phyloP scores from a whole-genome alignment of 2,888 invertebrate species.

The Dryocosmus kuriphilus region DNA sequence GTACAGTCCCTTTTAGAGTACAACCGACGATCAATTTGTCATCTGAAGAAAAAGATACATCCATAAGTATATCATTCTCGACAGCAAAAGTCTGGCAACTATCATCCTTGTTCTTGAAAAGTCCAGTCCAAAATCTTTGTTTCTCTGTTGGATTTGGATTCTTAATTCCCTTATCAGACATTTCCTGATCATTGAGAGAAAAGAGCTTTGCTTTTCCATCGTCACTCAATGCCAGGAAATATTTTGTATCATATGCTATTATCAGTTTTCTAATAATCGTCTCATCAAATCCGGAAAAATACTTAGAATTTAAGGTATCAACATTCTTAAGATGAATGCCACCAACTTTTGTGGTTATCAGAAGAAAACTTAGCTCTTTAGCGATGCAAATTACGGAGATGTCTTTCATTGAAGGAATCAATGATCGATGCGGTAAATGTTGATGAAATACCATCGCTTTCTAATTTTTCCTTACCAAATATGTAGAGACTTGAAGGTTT shows the following conservation, averaged over 20 bases:
- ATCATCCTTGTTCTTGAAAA: constrained; percentile 64
- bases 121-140: constrained; percentile 66
- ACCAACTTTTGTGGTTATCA: constrained; percentile 78
- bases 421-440: constrained; percentile 2
- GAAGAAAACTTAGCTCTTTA: constrained; percentile 75
- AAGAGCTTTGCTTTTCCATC: constrained; percentile 81
- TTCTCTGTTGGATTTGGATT: constrained; percentile 68
- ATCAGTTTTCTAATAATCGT: constrained; percentile 75
- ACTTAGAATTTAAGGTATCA: constrained; percentile 79
- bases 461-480: constrained; percentile 79
- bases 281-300: constrained; percentile 63
- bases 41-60: constrained; percentile 65
- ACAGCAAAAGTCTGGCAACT: constrained; percentile 63
- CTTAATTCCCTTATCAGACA: constrained; percentile 43
- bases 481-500: constrained; percentile 81
- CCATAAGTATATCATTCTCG: constrained; percentile 62
- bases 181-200: constrained; percentile 58
- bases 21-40: constrained; percentile 69
- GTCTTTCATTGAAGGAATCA: constrained; percentile 75
- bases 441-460: neutral
- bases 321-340: constrained; percentile 81
- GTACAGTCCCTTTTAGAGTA: constrained; percentile 64
- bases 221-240: constrained; percentile 81
- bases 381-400: constrained; percentile 81
- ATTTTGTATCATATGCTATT: constrained; percentile 78